These are phyloP conservation scores for Xiphias gladius DNA, from an alignment of 2,113 vertebrate species.

Conservation along the genomic window DNA sequence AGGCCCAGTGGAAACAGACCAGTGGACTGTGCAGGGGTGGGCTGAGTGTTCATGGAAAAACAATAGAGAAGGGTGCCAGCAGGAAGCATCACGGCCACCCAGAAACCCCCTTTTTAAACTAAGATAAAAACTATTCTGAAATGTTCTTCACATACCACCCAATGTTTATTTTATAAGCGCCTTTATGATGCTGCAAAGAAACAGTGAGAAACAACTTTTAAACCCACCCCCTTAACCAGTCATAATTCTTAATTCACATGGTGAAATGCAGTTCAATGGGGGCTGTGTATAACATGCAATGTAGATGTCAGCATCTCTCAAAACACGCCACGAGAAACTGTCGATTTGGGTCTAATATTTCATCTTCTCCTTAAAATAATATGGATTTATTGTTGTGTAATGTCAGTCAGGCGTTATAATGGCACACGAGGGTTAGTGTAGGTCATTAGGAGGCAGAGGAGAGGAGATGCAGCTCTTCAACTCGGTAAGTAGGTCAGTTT, in stretches of 20 bases:
- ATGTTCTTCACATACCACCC: not conserved
- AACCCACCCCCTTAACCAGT: not conserved
- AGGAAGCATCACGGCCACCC: not conserved
- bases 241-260: not conserved
- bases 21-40: slow-evolving; percentile 27
- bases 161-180: not conserved
- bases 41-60: slow-evolving; percentile 3
- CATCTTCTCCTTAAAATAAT: slow-evolving; percentile 9
- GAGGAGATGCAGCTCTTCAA: slow-evolving; percentile 76
- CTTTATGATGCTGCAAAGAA: not conserved
- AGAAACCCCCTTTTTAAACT: not conserved
- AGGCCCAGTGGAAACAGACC: slow-evolving; percentile 59
- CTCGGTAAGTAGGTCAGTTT: slow-evolving; percentile 84
- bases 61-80: not conserved
- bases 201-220: slow-evolving; percentile 19
- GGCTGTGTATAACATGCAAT: not conserved
- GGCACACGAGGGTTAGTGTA: slow-evolving; percentile 55
- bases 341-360: not conserved
- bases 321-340: not conserved
- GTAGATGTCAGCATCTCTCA: not conserved
- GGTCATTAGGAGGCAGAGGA: slow-evolving; percentile 71
- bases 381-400: slow-evolving; percentile 30
- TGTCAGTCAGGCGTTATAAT: slow-evolving; percentile 50
- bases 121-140: not conserved
- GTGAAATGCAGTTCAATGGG: slow-evolving; percentile 1